Conservation (phyloP, 2,797 vertebrate genomes). For the Erithacus rubecula region DNA sequence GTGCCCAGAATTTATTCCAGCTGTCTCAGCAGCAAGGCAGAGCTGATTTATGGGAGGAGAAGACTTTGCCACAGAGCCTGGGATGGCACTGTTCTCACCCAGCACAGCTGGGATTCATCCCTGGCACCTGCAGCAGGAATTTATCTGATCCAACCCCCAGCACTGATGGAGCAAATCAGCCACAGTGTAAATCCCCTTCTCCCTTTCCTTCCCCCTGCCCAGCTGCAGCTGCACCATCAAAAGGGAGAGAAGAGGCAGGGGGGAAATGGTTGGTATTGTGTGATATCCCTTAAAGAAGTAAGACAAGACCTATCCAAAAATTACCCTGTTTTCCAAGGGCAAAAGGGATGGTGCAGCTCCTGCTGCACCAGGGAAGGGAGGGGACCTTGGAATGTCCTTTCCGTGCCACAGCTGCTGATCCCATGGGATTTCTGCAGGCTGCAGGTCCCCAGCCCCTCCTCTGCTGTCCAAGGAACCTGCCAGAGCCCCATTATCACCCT, state of each 20-base stretch:
- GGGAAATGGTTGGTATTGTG: not conserved
- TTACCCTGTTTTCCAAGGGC: not conserved
- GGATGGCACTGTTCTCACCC: not conserved
- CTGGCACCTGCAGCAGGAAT: not conserved
- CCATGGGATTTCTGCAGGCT: not conserved
- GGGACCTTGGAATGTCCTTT: not conserved
- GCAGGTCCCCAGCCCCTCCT: not conserved
- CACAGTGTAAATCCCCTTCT: not conserved
- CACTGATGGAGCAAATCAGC: not conserved
- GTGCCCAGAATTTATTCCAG: not conserved
- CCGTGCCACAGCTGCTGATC: rapidly evolving
- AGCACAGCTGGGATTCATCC: not conserved
- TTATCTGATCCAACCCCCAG: not conserved
- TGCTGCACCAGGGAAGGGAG: not conserved
- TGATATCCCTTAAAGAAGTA: not conserved
- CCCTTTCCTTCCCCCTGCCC: not conserved
- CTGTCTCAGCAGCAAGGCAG: not conserved
- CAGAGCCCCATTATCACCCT: not conserved
- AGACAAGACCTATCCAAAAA: not conserved
- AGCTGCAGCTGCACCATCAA: not conserved
- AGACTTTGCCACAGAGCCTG: not conserved
- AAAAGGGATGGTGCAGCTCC: not conserved
- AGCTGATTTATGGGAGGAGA: not conserved
- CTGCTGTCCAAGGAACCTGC: not conserved
- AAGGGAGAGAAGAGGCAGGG: not conserved